phyloP scores from a whole-genome alignment of 1,140 invertebrate genomes.

The Ceratina australensis region DNA sequence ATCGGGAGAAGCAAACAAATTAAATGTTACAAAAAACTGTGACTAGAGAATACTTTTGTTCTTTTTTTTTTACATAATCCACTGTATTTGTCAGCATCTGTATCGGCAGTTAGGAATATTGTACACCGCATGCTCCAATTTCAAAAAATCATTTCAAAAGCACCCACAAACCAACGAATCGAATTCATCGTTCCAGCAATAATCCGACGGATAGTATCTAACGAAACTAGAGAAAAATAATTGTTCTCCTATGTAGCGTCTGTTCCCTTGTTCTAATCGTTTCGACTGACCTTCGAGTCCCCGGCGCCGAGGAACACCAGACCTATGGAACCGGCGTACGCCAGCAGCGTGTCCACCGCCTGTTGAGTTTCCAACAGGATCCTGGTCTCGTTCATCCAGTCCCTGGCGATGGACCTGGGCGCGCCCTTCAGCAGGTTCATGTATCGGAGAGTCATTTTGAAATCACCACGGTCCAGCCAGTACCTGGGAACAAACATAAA shows the following conservation, averaged over 20 bases:
- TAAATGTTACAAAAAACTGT: too few species aligned
- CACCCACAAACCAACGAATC: too few species aligned
- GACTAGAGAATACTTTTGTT: too few species aligned
- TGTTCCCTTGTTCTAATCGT: background rate
- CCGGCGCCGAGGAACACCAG: constrained; percentile 81
- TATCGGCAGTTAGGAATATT: too few species aligned
- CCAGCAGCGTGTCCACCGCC: constrained; percentile 91
- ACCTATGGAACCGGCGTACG: constrained; percentile 89
- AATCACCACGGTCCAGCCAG: constrained; percentile 91
- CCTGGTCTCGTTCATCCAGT: constrained; percentile 93
- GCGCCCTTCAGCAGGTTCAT: constrained; percentile 94
- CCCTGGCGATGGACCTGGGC: constrained; percentile 87
- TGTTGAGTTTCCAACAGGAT: constrained; percentile 94
- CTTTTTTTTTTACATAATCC: too few species aligned
- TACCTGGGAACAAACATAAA: constrained; percentile 81
- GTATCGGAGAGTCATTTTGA: constrained; percentile 91
- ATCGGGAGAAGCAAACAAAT: too few species aligned
- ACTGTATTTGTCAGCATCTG: too few species aligned
- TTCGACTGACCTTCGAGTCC: constrained; percentile 67
- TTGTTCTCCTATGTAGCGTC: background rate
- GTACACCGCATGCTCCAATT: too few species aligned
- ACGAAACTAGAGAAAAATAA: too few species aligned
- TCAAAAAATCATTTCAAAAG: too few species aligned
- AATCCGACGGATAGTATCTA: too few species aligned
- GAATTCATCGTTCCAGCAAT: too few species aligned